A percentile compares a stretch with the other conserved stretches of the same genome.
These are phyloP conservation scores for Ips nitidus DNA, from an alignment of 1,140 invertebrate species.

Conservation along the genomic window DNA sequence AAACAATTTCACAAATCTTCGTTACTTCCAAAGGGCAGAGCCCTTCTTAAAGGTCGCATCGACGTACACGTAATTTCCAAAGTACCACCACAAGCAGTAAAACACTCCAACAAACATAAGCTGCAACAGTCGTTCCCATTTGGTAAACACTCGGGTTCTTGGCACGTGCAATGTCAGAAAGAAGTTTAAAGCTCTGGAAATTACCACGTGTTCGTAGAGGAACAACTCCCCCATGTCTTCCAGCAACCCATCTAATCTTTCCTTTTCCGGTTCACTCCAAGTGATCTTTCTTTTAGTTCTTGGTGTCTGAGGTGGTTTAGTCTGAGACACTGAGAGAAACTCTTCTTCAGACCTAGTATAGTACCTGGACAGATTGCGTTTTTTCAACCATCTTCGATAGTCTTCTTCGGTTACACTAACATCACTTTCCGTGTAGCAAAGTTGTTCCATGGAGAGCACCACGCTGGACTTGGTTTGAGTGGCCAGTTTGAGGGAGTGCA, in stretches of 20 bases:
- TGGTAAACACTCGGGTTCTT: constrained; percentile 2
- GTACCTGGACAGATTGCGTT: constrained; percentile 15
- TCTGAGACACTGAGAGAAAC: neutral
- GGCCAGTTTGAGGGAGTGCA: constrained; percentile 2
- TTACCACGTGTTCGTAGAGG: constrained; percentile 22
- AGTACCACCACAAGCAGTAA: constrained; percentile 2
- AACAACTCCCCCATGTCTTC: constrained; percentile 5
- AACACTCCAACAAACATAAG: constrained; percentile 8
- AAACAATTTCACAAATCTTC: neutral
- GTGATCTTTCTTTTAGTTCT: neutral
- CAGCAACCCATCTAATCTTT: neutral
- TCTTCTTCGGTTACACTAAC: constrained; percentile 18
- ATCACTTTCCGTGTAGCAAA: neutral
- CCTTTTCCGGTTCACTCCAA: too few relatives aligned
- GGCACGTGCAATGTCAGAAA: constrained; percentile 7
- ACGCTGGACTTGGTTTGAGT: neutral
- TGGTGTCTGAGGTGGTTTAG: neutral
- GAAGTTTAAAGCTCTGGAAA: constrained; percentile 18
- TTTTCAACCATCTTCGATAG: constrained; percentile 16
- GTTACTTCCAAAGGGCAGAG: neutral
- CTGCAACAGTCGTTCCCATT: constrained; percentile 7
- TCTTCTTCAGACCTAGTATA: neutral
- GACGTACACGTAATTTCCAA: neutral
- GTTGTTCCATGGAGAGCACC: neutral
- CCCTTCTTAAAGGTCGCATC: neutral